Conservation (phyloP, 1,140 invertebrate genomes). For the Spodoptera litura region DNA sequence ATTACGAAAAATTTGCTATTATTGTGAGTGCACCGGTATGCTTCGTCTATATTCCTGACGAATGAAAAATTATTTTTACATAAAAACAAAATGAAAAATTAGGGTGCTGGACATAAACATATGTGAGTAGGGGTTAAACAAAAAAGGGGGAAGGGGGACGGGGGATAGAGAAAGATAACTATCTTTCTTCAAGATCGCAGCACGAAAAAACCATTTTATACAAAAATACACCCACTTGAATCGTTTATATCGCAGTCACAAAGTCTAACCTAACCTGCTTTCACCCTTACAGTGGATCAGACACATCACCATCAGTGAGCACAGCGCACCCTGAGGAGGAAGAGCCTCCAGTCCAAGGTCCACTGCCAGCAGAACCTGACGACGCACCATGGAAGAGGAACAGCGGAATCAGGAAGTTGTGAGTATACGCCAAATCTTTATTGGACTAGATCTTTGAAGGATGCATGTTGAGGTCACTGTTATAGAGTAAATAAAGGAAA, state of each 20-base stretch:
- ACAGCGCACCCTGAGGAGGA: slow-evolving; percentile 86
- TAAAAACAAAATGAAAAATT: slow-evolving; percentile 20
- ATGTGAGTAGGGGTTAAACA: slow-evolving; percentile 43
- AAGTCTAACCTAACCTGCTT: neutral
- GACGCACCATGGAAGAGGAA: slow-evolving; percentile 96
- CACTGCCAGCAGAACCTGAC: slow-evolving; percentile 97
- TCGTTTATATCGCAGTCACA: no score
- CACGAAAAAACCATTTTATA: no score
- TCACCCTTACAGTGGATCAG: slow-evolving; percentile 62
- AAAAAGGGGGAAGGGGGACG: slow-evolving; percentile 10
- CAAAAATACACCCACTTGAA: no score
- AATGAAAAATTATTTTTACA: slow-evolving; percentile 11
- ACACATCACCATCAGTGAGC: slow-evolving; percentile 72
- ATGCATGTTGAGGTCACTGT: no score
- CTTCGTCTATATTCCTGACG: no score
- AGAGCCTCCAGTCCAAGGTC: slow-evolving; percentile 97
- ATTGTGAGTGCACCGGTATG: no score
- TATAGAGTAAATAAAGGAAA: no score
- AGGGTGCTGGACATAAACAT: slow-evolving; percentile 47
- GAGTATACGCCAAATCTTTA: slow-evolving; percentile 84
- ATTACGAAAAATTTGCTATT: no score
- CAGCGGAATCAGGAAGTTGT: slow-evolving; percentile 97
- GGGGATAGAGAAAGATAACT: slow-evolving; percentile 51
- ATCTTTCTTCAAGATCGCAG: no score
- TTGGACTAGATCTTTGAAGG: no score